Base-by-base conservation (phyloP, 2,113 vertebrate species). In the Leuciscus idus region DNA sequence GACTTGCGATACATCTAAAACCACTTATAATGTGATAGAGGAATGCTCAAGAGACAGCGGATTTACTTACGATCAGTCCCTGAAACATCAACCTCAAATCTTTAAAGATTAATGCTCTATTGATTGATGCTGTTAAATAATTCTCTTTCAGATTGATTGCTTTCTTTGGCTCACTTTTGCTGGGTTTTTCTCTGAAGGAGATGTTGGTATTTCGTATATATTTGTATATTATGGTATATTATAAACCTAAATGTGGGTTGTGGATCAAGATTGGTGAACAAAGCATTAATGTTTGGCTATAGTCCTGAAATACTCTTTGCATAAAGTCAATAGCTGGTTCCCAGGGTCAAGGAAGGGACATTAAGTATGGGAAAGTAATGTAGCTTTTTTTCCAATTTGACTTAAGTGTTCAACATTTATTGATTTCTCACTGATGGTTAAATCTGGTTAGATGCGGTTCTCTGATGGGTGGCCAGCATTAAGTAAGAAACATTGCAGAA, bases 121-220 rank as follows among this genome's bases (percentile, higher is more conserved):
- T 83, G 84, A 90, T 86, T 88, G 79, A 64, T 48, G 43, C 80
- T 87, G 89, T 75, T 86, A 86, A 89, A 87, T 89, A 89, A 90
- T 90, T 87, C 77, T 86, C 80, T 87, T 86, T 76, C 52, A 85
- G 43, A 86, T 86, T 87, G 88, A 86, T 89, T 84, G 39, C 76
- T 86, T 78, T 86, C 61, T 85, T 85, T 76, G 48, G 36, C 83
- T 77, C 9, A 39, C 55, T 64, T 28, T 48, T 39, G 75, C 39
- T 33, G 21, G 13, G 8, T 36, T 33, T 80, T 73, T 83, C 28
- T 36, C 10, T 75, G 59, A 77, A 55, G 26, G 75, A 17, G 72
- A 48, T 28, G 43, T 13, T n/a, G 15, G 43, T 50, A 48, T 43
- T 9, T 43, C 1, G 8, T 43, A 43, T 43, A 43, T 74, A 28